A percentile compares a stretch with the other conserved stretches of the same genome.
Evolutionary conservation across 2,113 vertebrate genomes (phyloP).

Genomic region (Datnioides undecimradiatus): DNA sequence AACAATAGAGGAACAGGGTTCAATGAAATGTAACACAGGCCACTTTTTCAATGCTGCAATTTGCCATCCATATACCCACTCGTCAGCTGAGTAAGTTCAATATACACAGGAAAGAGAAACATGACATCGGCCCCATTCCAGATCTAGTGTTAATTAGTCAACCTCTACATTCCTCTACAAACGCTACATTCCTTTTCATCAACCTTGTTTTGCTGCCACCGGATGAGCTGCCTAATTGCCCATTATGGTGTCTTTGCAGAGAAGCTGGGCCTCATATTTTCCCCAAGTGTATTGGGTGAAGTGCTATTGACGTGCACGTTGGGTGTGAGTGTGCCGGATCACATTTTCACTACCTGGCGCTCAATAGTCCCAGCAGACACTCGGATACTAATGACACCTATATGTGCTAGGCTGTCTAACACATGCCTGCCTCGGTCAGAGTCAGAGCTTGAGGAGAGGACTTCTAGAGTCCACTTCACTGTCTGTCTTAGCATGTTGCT

Average conservation of each 20-base stretch:
- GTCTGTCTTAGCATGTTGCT: neutral
- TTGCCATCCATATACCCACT: slow-evolving; percentile 16
- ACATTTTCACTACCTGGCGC: slow-evolving; percentile 55
- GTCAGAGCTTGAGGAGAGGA: neutral
- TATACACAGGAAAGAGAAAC: slow-evolving; percentile 40
- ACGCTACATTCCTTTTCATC: slow-evolving; percentile 62
- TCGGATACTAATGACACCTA: slow-evolving; percentile 52
- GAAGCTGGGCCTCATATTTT: slow-evolving; percentile 55
- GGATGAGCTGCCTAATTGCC: slow-evolving; percentile 77
- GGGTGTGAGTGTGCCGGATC: slow-evolving; percentile 52
- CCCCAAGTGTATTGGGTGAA: slow-evolving; percentile 51
- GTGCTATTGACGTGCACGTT: slow-evolving; percentile 50
- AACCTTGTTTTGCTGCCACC: slow-evolving; percentile 68
- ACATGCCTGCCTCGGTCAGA: slow-evolving; percentile 1
- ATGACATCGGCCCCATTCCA: slow-evolving; percentile 46
- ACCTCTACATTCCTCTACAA: too few species aligned
- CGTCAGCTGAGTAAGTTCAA: slow-evolving; percentile 36
- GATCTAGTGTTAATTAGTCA: slow-evolving; percentile 59
- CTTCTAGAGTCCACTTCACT: neutral
- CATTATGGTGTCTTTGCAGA: slow-evolving; percentile 65
- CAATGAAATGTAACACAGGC: slow-evolving; percentile 35
- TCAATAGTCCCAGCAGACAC: slow-evolving; percentile 50
- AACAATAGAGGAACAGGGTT: slow-evolving; percentile 20
- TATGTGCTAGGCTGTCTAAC: slow-evolving; percentile 20
- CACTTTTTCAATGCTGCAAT: slow-evolving; percentile 36